Evolutionary conservation across 2,888 invertebrate genomes (phyloP), one percentile per base, ranked within the genome.

Genomic region (Leptarthrus brevirostris): DNA sequence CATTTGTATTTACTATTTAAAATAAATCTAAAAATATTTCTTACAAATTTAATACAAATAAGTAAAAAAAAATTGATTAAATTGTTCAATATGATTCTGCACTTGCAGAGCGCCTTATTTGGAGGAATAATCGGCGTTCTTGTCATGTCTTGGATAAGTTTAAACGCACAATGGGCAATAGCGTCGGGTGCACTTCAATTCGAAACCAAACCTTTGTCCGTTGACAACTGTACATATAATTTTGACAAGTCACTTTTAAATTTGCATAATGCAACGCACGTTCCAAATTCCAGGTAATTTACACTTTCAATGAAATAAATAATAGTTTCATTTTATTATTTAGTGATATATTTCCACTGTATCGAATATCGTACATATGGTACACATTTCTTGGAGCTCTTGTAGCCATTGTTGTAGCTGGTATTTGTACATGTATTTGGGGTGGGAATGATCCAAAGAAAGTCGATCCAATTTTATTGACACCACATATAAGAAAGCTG

Each of bases 351-450:
- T 82, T 84, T 78, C 82, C 83, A 0, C 75, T 93, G 2, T 90
- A 91, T 74, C 90, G 91, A 52, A 87, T 93, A 8, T 93, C 93
- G 0, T 93, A 93, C 81, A 88, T 93, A 86, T 93, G 93, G 93
- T 93, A 92, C 79, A 92, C 93, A 0, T 82, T 90, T 2, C 81
- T 89, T 16, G 91, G 90, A 10, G 85, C 87, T 3, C 73, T 86
- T 1, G 86, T 90, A 3, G 88, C 90, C 16, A 87, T 89, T 74
- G 79, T 84, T n/a, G 85, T 90, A 8, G 81, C 85, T 8, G 34
- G 80, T 1, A 22, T 84, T 1, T 81, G 80, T 22, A 80, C 82
- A 6, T 75, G 79, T 8, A 74, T 83, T 20, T 83, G 82, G 76
- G 85, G 84, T 53, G 88, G 87, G 6, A 86, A 87, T 76, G 86